Base-by-base conservation (phyloP, 1,140 invertebrate species). In the Drosophila orena region DNA sequence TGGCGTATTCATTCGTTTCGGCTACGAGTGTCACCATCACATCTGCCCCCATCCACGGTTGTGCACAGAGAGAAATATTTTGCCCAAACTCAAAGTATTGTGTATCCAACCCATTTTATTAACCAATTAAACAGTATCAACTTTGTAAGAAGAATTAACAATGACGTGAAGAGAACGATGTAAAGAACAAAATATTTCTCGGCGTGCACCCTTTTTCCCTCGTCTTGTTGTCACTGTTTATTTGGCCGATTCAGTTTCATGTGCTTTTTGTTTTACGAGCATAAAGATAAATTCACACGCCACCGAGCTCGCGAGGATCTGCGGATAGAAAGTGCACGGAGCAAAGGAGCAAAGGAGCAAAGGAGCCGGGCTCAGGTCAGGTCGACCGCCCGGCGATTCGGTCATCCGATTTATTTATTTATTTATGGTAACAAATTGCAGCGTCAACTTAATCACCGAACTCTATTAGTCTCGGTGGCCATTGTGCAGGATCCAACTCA, bases 391-490 rank as follows among this genome's bases (percentile, higher is more conserved):
- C 61, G 61, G 49, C 55, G 62, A 20, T 79, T 79, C 50, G 72
- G 73, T 89, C 60, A 80, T 89, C 72, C 84, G 84, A 83, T 57
- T 75, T 89, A 89, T 86, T 86, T 86, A 86, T 88, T 88, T 88
- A 88, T 89, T 89, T 89, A 84, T 90, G 77, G 73, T 77, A 89
- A 89, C 84, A 89, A 89, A 89, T 89, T 89, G 84, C 84, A 89
- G 77, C 81, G 84, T 89, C 84, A 89, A 89, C 85, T 77, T 90
- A 88, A 88, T 79, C 84, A 89, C 79, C 79, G 64, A 77, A 79
- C 72, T 84, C 79, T 88, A 89, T 89, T 84, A 89, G 84, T 89
- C 88, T 73, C 27, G 58, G 57, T 46, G 35, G 55, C 66, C 70
- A 78, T 66, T 88, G 61, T 76, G 59, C 58, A 57, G 27, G 6